Conservation (phyloP, 2,888 invertebrate genomes). For the Apoda limacodes region DNA sequence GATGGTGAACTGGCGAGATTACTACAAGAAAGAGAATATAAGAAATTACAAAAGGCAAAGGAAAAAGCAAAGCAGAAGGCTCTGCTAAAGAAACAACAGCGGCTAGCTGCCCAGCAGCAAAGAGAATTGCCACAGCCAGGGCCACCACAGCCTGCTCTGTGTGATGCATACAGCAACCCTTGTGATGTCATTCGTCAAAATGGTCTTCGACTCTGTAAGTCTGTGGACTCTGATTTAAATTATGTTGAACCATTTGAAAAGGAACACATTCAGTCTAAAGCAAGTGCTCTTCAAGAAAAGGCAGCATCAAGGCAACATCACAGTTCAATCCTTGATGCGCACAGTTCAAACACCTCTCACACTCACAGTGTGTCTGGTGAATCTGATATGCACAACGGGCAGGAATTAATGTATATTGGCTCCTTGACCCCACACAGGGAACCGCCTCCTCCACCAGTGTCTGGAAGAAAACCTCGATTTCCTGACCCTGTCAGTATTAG, state of each 20-base stretch:
- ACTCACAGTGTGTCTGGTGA: conserved; percentile 40
- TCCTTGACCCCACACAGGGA: conserved; percentile 49
- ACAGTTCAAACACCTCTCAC: conserved; percentile 33
- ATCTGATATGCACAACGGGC: conserved; percentile 26
- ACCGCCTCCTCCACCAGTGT: conserved; percentile 50
- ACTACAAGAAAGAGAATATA: conserved; percentile 58
- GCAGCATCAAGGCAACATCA: conserved; percentile 54
- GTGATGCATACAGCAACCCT: conserved; percentile 62
- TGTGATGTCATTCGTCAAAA: conserved; percentile 52
- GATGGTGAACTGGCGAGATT: conserved; percentile 55
- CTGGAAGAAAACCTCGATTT: conserved; percentile 56
- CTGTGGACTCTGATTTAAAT: conserved; percentile 59
- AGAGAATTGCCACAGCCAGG: conserved; percentile 22
- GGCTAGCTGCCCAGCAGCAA: conserved; percentile 38
- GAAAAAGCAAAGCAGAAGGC: conserved; percentile 60
- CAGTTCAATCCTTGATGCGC: conserved; percentile 33
- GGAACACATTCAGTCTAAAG: conserved; percentile 58
- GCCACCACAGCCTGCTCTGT: conserved; percentile 38
- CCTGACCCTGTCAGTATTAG: conserved; percentile 60
- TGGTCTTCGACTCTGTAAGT: conserved; percentile 51
- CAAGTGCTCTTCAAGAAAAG: conserved; percentile 54
- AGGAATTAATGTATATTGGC: conserved; percentile 23
- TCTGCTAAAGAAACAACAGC: conserved; percentile 55
- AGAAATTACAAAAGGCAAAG: conserved; percentile 57
- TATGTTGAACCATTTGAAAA: conserved; percentile 65